These are phyloP conservation scores for Amitus sp. DNA, from an alignment of 2,888 invertebrate genomes.

Conservation along the genomic window DNA sequence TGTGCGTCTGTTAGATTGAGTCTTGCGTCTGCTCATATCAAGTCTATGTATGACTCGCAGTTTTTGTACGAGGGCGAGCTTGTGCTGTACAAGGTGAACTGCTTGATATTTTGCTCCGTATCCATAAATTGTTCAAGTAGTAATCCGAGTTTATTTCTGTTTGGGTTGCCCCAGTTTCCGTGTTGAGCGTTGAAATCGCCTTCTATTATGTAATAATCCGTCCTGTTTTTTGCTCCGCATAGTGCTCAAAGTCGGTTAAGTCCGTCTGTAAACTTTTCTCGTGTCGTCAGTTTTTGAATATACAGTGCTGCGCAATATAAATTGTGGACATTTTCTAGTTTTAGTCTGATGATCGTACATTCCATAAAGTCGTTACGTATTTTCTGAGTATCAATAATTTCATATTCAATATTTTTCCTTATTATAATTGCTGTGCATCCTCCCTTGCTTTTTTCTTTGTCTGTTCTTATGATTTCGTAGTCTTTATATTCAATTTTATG, in stretches of 20 bases:
- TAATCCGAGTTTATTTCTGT: neutral
- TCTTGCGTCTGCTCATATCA: neutral
- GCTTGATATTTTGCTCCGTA: too few species aligned
- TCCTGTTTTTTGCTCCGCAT: neutral
- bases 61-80: neutral
- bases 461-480: constrained; percentile 20
- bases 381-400: too few species aligned
- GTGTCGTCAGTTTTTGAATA: neutral
- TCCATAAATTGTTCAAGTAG: too few species aligned
- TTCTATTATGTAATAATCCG: constrained; percentile 10
- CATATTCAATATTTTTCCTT: constrained; percentile 18
- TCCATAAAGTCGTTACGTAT: neutral
- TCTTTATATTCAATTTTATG: too few species aligned
- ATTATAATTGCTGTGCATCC: constrained; percentile 37
- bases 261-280: neutral
- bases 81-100: neutral
- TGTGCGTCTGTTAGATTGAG: neutral
- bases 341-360: neutral
- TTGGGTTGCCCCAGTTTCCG: constrained; percentile 10
- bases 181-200: constrained; percentile 16
- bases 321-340: neutral
- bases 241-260: too few species aligned
- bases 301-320: neutral
- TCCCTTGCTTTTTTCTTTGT: constrained; percentile 11
- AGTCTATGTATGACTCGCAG: neutral